phyloP scores from a whole-genome alignment of 64 coral and sea anemone genomes.

The Actinia tenebrosa region DNA sequence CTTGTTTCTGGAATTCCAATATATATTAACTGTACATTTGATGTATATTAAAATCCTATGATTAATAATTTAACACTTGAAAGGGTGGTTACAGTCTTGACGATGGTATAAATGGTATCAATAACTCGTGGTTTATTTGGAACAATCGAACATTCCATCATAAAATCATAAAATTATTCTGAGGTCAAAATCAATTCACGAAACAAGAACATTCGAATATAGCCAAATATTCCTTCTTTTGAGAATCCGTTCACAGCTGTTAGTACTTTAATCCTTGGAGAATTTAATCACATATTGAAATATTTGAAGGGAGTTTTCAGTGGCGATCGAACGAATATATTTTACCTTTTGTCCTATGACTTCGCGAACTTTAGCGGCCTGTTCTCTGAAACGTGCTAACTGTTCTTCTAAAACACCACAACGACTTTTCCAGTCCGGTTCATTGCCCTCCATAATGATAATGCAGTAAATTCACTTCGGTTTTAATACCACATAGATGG shows the following conservation, averaged over 20 bases:
- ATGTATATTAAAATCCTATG: neutral
- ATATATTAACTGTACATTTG: neutral
- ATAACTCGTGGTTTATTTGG: neutral
- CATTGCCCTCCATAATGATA: constrained; percentile 37
- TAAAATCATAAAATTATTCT: neutral
- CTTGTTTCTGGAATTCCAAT: constrained; percentile 11
- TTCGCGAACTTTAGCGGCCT: constrained; percentile 65
- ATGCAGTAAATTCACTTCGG: neutral
- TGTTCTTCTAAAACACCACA: constrained; percentile 57
- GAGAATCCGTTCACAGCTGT: neutral
- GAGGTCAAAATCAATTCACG: neutral
- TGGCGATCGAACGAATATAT: neutral
- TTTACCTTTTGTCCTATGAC: constrained; percentile 58
- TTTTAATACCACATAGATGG: constrained; percentile 11
- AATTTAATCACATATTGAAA: constrained; percentile 1
- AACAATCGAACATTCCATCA: constrained; percentile 1
- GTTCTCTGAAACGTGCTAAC: constrained; percentile 55
- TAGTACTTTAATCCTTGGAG: neutral
- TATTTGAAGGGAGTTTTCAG: neutral
- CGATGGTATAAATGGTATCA: neutral
- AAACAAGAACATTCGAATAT: neutral
- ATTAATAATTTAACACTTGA: constrained; percentile 1
- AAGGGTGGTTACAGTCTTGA: neutral
- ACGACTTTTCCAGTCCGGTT: constrained; percentile 41
- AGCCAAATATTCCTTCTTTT: neutral